phyloP scores from a whole-genome alignment of 2,113 vertebrate genomes.

The Danionella cerebrum region DNA sequence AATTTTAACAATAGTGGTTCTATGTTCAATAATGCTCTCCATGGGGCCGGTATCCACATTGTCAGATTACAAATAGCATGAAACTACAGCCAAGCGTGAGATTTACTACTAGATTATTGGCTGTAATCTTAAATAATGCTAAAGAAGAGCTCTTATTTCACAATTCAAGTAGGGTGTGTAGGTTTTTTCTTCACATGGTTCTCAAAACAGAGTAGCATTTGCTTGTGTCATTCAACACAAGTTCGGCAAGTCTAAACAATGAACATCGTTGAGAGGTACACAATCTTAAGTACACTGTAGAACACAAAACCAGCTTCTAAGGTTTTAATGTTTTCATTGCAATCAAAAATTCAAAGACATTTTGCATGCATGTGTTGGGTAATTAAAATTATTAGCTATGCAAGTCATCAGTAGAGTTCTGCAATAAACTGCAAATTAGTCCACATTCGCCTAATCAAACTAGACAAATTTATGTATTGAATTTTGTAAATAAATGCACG shows the following conservation, averaged over 20 bases:
- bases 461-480: no score
- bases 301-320: no score
- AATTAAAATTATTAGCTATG: no score
- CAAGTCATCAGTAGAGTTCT: background rate
- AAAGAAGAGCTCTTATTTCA: background rate
- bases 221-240: background rate
- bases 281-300: no score
- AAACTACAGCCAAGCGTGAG: background rate
- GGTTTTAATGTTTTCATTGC: no score
- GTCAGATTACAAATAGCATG: background rate
- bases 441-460: background rate
- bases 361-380: no score
- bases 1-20: no score
- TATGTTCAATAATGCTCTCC: background rate
- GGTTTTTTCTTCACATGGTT: background rate
- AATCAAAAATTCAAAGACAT: no score
- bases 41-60: background rate
- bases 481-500: no score
- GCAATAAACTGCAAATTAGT: background rate
- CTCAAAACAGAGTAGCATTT: background rate
- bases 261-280: background rate
- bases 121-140: background rate
- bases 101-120: background rate
- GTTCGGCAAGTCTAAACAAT: conserved; percentile 6
- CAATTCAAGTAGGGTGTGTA: background rate